phyloP scores from a whole-genome alignment of 2,888 invertebrate species.

The Halocaridina rubra region DNA sequence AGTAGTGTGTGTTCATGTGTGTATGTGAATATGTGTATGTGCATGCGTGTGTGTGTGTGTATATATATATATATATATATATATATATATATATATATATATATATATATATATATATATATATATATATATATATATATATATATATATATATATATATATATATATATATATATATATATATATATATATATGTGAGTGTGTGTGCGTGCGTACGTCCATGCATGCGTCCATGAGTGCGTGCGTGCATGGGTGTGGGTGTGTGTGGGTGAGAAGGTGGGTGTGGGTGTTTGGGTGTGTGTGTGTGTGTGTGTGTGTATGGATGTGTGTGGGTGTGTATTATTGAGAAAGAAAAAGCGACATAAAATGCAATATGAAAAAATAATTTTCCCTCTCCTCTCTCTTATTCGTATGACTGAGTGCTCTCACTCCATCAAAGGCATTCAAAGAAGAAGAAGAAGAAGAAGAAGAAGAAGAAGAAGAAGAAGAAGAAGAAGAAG shows the following conservation, averaged over 20 bases:
- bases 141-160: not conserved
- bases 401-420: too few relatives aligned
- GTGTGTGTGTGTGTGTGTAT: too few relatives aligned
- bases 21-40: not conserved
- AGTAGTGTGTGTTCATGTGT: too few relatives aligned
- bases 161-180: not conserved
- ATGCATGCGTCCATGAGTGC: too few relatives aligned
- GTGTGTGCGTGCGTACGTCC: too few relatives aligned
- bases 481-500: not conserved
- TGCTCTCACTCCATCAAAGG: not conserved
- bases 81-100: not conserved
- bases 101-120: not conserved
- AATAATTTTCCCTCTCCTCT: too few relatives aligned
- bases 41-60: not conserved
- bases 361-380: too few relatives aligned
- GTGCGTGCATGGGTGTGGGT: too few relatives aligned
- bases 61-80: not conserved
- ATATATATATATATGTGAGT: conserved; percentile 1
- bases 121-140: not conserved
- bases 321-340: too few relatives aligned
- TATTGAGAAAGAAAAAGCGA: too few relatives aligned
- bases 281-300: too few relatives aligned
- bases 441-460: not conserved
- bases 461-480: not conserved
- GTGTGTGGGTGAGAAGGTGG: too few relatives aligned